Evolutionary conservation across 23 tunicate species (phyloP).

Genomic region (Diplosoma virens): DNA sequence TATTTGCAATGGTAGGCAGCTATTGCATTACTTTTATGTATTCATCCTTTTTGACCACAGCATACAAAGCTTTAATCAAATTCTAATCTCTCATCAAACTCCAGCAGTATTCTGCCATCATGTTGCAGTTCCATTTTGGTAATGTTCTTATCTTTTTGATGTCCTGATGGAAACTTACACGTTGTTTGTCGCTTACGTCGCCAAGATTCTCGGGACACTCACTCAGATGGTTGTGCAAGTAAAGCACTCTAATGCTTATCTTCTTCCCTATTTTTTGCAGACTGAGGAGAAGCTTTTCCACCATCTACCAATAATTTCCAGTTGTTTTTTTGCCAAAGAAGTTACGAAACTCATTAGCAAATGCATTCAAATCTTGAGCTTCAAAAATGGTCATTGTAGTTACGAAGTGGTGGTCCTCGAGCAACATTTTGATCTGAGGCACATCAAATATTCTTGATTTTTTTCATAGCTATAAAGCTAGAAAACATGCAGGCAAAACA

Average conservation of each 20-base stretch:
- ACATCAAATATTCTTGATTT: constrained; percentile 10
- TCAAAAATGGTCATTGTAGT: constrained; percentile 22
- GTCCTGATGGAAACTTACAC: constrained; percentile 20
- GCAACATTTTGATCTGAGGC: constrained; percentile 21
- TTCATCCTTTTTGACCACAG: constrained; percentile 1
- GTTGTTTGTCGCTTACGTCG: constrained; percentile 15
- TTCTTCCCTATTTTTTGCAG: constrained; percentile 9
- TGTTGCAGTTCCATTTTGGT: constrained; percentile 40
- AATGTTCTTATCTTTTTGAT: constrained; percentile 25
- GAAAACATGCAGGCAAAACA: too few relatives aligned
- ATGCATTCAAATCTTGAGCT: constrained; percentile 26
- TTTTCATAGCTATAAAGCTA: too few relatives aligned
- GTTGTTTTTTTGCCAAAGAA: constrained; percentile 14
- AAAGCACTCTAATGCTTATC: constrained; percentile 13
- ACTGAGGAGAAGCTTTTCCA: constrained; percentile 23
- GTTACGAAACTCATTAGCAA: constrained; percentile 27
- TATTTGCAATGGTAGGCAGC: constrained; percentile 20
- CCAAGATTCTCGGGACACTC: constrained; percentile 31
- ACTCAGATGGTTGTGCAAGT: constrained; percentile 24
- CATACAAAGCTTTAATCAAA: background rate
- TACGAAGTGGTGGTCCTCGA: constrained; percentile 3
- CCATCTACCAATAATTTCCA: constrained; percentile 21
- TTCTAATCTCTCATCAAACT: constrained; percentile 23
- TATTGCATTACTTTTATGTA: constrained; percentile 13
- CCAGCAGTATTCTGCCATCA: constrained; percentile 38